Percentiles rank a stretch among this genome's conserved stretches.
Evolutionary conservation across 2,797 vertebrate species (phyloP).

Genomic region (Gymnothorax reevesii): DNA sequence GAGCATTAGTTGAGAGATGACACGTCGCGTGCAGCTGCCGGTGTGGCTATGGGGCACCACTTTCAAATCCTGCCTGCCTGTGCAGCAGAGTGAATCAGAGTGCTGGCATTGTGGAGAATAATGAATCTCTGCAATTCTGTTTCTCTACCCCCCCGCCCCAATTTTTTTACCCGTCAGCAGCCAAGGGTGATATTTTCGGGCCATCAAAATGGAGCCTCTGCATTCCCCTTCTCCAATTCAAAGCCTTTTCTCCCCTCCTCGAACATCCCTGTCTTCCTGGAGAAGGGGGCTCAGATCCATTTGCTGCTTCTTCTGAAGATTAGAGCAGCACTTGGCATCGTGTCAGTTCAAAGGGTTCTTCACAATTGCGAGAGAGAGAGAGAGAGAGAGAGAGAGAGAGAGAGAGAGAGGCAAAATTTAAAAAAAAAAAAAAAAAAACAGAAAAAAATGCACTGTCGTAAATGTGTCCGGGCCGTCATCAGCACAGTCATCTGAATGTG

Average conservation of each 20-base stretch:
- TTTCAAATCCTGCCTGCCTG: constrained; percentile 46
- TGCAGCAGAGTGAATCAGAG: constrained; percentile 45
- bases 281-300: not conserved
- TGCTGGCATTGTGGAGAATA: constrained; percentile 42
- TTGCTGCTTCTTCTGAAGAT: constrained; percentile 1
- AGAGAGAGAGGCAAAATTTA: too few species aligned
- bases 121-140: constrained; percentile 53
- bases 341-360: not conserved
- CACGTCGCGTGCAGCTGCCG: constrained; percentile 45
- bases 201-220: constrained; percentile 42
- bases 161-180: constrained; percentile 44
- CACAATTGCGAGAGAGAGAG: constrained; percentile 1
- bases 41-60: constrained; percentile 45
- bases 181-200: constrained; percentile 61
- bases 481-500: not conserved
- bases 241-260: not conserved
- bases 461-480: not conserved
- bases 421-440: too few species aligned
- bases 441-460: not conserved
- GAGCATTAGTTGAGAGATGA: constrained; percentile 50
- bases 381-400: too few species aligned
- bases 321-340: not conserved
- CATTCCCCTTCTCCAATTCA: constrained; percentile 34
- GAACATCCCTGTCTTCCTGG: not conserved
- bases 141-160: not conserved